phyloP scores from a whole-genome alignment of 2,888 invertebrate genomes.

The Amphipoea lucens region DNA sequence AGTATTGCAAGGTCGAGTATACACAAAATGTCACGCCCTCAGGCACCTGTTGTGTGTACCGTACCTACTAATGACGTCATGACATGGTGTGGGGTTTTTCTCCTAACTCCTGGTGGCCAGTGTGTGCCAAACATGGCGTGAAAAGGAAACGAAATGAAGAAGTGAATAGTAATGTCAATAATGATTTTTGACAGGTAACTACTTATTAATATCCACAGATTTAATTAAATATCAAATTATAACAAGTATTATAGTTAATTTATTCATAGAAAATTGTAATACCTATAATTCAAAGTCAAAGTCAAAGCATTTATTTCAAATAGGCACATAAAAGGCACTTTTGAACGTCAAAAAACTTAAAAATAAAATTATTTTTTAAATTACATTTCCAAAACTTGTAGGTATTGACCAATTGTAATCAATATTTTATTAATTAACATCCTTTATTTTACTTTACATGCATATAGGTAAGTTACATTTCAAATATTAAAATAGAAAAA shows the following conservation, averaged over 20 bases:
- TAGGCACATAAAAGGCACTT: too few relatives aligned
- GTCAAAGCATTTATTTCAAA: too few relatives aligned
- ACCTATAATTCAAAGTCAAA: too few relatives aligned
- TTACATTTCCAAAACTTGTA: neutral
- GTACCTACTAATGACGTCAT: constrained; percentile 27
- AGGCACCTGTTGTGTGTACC: constrained; percentile 47
- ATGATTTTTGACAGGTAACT: too few relatives aligned
- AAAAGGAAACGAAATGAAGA: too few relatives aligned
- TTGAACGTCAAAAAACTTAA: too few relatives aligned
- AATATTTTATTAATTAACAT: neutral
- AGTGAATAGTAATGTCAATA: neutral
- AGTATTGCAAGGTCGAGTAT: constrained; percentile 57
- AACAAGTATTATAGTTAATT: neutral
- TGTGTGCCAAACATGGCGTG: neutral
- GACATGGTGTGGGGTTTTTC: constrained; percentile 9
- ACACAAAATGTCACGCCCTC: constrained; percentile 64
- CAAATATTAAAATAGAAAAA: neutral
- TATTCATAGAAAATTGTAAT: neutral
- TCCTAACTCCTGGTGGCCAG: neutral
- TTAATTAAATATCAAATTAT: neutral
- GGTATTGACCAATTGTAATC: neutral
- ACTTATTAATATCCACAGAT: neutral
- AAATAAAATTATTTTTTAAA: neutral
- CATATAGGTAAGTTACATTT: neutral
- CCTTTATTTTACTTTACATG: neutral